Percentiles rank a stretch among this genome's conserved stretches.
Conservation (phyloP, 2,797 vertebrate species). For the Phataginus tetradactyla region DNA sequence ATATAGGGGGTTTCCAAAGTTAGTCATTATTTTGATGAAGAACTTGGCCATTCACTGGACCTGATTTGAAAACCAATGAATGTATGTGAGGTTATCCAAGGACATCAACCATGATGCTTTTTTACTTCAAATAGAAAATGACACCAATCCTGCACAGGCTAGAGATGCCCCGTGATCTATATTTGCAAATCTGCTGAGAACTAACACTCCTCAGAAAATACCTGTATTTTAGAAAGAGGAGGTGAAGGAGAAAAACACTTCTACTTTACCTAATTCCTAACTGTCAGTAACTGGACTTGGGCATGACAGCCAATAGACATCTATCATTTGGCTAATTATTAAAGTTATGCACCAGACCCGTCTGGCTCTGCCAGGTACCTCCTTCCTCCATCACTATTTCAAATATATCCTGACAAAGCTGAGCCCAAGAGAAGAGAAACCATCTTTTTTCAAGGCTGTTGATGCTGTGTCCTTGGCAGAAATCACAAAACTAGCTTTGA, state of each 20-base stretch:
- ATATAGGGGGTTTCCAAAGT: constrained; percentile 16
- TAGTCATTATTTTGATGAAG: constrained; percentile 33
- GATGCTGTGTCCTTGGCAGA: not conserved
- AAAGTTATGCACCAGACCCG: not conserved
- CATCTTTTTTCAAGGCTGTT: not conserved
- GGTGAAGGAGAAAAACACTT: not conserved
- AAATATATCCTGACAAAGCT: not conserved
- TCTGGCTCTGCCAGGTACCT: not conserved
- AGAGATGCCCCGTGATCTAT: not conserved
- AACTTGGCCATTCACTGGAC: not conserved
- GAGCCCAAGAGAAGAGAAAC: not conserved
- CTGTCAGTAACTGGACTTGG: not conserved
- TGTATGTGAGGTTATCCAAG: not conserved
- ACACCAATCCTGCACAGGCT: not conserved
- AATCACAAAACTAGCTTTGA: not conserved
- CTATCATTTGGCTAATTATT: not conserved
- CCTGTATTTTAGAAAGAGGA: not conserved
- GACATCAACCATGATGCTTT: not conserved
- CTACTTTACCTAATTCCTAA: not conserved
- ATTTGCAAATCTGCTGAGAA: not conserved
- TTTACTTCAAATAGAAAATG: constrained; percentile 31
- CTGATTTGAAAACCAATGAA: constrained; percentile 25
- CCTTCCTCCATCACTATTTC: not conserved
- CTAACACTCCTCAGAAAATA: not conserved
- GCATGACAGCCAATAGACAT: not conserved